These are phyloP conservation scores for Amphipoea lucens DNA, from an alignment of 2,888 invertebrate genomes.

Conservation along the genomic window DNA sequence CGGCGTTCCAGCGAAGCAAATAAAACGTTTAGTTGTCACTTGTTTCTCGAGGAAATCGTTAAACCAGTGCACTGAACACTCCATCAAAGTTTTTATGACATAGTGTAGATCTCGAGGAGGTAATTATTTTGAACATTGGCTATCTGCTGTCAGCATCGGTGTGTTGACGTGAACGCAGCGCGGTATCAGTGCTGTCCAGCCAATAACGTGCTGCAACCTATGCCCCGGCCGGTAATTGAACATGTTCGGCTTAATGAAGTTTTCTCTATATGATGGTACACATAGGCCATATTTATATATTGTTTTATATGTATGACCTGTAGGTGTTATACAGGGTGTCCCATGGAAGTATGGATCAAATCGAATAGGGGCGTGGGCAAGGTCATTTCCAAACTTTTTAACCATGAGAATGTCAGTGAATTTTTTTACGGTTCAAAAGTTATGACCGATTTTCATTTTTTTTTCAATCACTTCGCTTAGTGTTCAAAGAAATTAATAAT, in stretches of 20 bases:
- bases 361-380: too few relatives aligned
- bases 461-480: too few relatives aligned
- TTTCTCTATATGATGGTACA: slow-evolving; percentile 73
- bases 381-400: too few relatives aligned
- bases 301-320: not conserved
- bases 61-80: slow-evolving; percentile 50
- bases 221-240: slow-evolving; percentile 82
- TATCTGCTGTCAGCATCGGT: slow-evolving; percentile 34
- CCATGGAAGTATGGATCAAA: too few relatives aligned
- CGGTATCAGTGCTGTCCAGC: slow-evolving; percentile 64
- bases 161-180: slow-evolving; percentile 40
- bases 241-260: slow-evolving; percentile 85
- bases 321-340: too few relatives aligned
- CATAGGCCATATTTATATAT: slow-evolving; percentile 18
- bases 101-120: slow-evolving; percentile 27
- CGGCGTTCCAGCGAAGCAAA: slow-evolving; percentile 44
- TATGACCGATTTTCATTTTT: too few relatives aligned
- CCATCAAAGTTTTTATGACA: slow-evolving; percentile 54
- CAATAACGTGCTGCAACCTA: slow-evolving; percentile 70
- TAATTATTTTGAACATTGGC: slow-evolving; percentile 50
- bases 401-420: too few relatives aligned
- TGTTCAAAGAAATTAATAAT: too few relatives aligned
- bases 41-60: slow-evolving; percentile 40
- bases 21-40: slow-evolving; percentile 61
- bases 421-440: too few relatives aligned